Evolutionary conservation across 2,888 invertebrate species (phyloP).

Genomic region (Argyra leucocephala): DNA sequence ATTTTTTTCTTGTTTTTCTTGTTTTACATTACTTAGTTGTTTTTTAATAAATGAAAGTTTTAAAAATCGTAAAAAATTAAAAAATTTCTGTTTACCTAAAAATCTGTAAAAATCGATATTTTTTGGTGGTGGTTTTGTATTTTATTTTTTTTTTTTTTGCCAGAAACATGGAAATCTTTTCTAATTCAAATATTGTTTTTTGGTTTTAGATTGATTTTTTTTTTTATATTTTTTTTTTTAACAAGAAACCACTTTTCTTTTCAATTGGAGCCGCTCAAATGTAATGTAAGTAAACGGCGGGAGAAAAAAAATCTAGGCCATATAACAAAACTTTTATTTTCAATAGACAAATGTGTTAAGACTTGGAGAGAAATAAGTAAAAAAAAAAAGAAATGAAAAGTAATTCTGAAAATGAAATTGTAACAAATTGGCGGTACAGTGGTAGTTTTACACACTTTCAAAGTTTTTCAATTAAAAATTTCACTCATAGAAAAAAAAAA

Average conservation of each 20-base stretch:
- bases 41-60: too few species aligned
- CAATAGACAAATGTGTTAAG: not conserved
- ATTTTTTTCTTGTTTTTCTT: not conserved
- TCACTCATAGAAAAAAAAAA: not conserved
- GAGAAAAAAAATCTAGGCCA: slow-evolving; percentile 3
- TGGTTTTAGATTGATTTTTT: not conserved
- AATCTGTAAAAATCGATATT: too few species aligned
- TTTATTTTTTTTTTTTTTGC: too few species aligned
- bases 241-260: not conserved
- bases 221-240: not conserved
- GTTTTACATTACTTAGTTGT: not conserved
- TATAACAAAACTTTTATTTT: not conserved
- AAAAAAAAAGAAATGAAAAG: too few species aligned
- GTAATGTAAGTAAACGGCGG: not conserved
- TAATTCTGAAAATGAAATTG: too few species aligned
- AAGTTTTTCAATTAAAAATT: too few species aligned
- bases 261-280: not conserved
- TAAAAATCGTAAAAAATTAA: too few species aligned
- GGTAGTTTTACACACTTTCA: too few species aligned
- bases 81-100: too few species aligned
- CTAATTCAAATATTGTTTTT: not conserved
- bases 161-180: too few species aligned
- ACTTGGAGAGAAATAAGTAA: not conserved
- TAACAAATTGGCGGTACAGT: too few species aligned
- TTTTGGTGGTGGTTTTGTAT: too few species aligned